Conservation (phyloP, 2,797 vertebrate genomes). For the Rhinatrema bivittatum region DNA sequence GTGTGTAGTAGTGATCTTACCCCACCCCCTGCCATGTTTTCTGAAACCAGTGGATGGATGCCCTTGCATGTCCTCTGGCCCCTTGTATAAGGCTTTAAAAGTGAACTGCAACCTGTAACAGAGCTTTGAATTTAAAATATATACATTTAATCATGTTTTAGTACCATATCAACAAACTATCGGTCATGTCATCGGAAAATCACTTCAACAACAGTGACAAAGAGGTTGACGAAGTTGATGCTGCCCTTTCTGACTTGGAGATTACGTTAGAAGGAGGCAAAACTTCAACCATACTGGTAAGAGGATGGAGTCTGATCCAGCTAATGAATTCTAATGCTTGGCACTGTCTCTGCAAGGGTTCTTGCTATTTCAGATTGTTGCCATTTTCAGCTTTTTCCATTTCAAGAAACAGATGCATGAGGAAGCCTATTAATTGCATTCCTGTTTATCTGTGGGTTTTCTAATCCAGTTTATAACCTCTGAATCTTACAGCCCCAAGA, state of each 20-base stretch:
- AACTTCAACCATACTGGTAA: constrained; percentile 89
- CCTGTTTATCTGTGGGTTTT: too few species aligned
- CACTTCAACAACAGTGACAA: constrained; percentile 98
- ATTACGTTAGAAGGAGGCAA: constrained; percentile 96
- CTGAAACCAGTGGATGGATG: too few species aligned
- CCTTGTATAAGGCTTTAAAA: too few species aligned
- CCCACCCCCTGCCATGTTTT: too few species aligned
- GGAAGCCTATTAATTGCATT: too few species aligned
- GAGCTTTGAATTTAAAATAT: too few species aligned
- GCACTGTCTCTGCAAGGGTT: rapidly evolving
- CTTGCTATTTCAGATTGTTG: rapidly evolving
- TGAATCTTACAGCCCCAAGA: too few species aligned
- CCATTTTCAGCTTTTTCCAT: neutral
- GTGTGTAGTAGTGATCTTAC: too few species aligned
- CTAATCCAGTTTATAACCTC: too few species aligned
- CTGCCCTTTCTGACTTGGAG: constrained; percentile 92
- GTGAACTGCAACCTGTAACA: too few species aligned
- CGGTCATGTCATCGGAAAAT: constrained; percentile 96
- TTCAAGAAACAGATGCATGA: neutral
- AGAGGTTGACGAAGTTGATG: constrained; percentile 96
- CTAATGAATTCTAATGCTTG: neutral
- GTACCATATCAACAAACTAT: constrained; percentile 99
- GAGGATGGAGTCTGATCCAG: neutral
- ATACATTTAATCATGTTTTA: too few species aligned
- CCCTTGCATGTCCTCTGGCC: too few species aligned